Base-by-base conservation (phyloP, 2,797 vertebrate species). In the Hydrocynus forskahlii region DNA sequence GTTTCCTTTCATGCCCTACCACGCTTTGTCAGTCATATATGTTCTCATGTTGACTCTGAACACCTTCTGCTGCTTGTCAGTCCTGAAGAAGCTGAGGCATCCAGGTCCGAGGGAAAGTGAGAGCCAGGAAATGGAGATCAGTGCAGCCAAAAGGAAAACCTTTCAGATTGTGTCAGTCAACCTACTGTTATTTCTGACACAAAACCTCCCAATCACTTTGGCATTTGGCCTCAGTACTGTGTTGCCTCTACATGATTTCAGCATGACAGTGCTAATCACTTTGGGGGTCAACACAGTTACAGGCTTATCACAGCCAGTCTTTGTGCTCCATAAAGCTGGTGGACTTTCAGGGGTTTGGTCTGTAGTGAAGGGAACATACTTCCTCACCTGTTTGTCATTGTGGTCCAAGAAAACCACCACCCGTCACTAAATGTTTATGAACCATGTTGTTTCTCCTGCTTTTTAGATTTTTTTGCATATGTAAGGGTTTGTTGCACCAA, bases 151-250 rank as follows among this genome's bases (percentile, higher is more conserved):
- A 52, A 81, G 21, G 14, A 55, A 45, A 8, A 72, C 79, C 7
- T 75, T 81, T 38, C 72, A 81, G 0, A 7, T 75, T 8, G 13
- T 81, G 12, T 9, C 19, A 16, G 6, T 81, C 7, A 81, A 69
- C 50, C 7, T 81, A 64, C 14, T 81, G 10, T 9, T 23, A 0
- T 75, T 81, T 75, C 1, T 81, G 25, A 16, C 40, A 8, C 79
- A 75, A n/a, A 75, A 59, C 23, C 23, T 48, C 10, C 55, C 79
- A 0, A 1, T 69, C 0, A 0, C 25, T 2, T 4, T 69, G 0
- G 0, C 45, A 0, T 81, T 75, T 19, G 19, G 21, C 35, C 2
- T 79, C 17, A 7, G 50, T 7, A 1, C 17, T 16, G 16, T 0
- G 0, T 3, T 80, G 9, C 19, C 79, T 13, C 6, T 1, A 0